Percentiles rank a stretch among this genome's conserved stretches.
Conservation (phyloP, 1,140 invertebrate species). For the Stegodyphus dumicola region DNA sequence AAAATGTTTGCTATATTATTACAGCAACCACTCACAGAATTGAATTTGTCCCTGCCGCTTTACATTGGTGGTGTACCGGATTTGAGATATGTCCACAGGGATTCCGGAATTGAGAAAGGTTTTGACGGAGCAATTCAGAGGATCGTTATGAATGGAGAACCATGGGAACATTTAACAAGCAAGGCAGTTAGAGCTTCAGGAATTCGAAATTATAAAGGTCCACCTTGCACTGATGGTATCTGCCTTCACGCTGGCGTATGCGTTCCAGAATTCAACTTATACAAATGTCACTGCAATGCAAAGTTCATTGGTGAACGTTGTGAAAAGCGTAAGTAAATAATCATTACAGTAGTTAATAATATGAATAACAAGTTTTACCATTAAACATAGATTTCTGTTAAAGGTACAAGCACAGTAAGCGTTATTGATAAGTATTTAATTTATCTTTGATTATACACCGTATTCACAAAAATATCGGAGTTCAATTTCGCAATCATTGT, state of each 20-base stretch:
- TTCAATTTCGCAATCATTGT: neutral
- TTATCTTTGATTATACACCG: neutral
- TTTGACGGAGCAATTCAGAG: conserved; percentile 86
- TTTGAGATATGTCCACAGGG: conserved; percentile 77
- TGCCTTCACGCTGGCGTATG: conserved; percentile 82
- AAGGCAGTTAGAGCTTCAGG: conserved; percentile 65
- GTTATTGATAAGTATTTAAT: neutral
- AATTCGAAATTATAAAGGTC: conserved; percentile 76
- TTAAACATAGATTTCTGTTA: neutral
- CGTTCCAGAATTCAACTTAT: conserved; percentile 77
- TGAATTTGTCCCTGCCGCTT: conserved; percentile 85
- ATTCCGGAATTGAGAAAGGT: conserved; percentile 78
- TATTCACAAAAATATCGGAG: neutral
- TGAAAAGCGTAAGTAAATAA: conserved; percentile 75
- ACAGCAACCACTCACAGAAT: conserved; percentile 80
- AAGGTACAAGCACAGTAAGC: neutral
- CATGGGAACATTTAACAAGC: conserved; percentile 69
- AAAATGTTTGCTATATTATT: neutral
- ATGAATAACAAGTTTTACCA: neutral
- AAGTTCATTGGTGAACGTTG: conserved; percentile 77
- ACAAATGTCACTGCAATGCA: conserved; percentile 76
- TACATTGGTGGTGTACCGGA: conserved; percentile 85
- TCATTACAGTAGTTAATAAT: neutral
- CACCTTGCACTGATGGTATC: conserved; percentile 75
- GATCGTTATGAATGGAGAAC: conserved; percentile 82